Evolutionary conservation across 2,797 vertebrate genomes (phyloP), one percentile per base, ranked within the genome.

Genomic region (Chelidonichthys spinosus): DNA sequence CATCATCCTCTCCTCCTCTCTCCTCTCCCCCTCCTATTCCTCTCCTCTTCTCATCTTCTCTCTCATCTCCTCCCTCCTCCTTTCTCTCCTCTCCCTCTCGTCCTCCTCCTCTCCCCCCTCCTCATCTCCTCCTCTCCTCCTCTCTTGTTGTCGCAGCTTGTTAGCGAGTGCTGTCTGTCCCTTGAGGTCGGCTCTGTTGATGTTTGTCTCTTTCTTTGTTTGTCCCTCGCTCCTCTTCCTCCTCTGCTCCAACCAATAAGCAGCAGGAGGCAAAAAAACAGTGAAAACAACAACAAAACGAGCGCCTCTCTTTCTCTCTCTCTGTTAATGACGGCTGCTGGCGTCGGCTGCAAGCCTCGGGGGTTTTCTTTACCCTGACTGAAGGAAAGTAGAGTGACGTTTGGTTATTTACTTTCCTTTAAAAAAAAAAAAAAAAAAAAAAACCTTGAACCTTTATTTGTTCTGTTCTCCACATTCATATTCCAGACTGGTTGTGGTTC

Each of bases 191-290:
- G 74, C 87, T 85, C 78, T 85, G 93, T 93, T 94, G 91, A 92
- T 93, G 92, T 93, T 89, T 88, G 87, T 86, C 78, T 90, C 89
- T 93, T 91, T 94, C 89, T 94, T 91, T 92, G 80, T 86, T 91
- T 86, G 84, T 92, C 90, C 89, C 92, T 90, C 85, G 44, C 33
- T 89, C 74, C 84, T 87, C 89, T 73, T 87, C 87, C 81, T 84
- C 82, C 85, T 85, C 79, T 17, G 60, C 87, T 87, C 79, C 72
- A 76, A 87, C 81, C 86, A 92, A 89, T 86, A 85, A 93, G 90
- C 88, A 91, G 79, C 79, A 78, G 69, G 78, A 86, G 65, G 69
- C 25, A 49, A 56, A 79, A 76, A 49, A 74, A 74, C 78, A 65
- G 56, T 63, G 35, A 66, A 73, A 35, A 55, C 35, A 81, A 84